Conservation (phyloP, 1,140 invertebrate genomes). For the Aethina tumida region DNA sequence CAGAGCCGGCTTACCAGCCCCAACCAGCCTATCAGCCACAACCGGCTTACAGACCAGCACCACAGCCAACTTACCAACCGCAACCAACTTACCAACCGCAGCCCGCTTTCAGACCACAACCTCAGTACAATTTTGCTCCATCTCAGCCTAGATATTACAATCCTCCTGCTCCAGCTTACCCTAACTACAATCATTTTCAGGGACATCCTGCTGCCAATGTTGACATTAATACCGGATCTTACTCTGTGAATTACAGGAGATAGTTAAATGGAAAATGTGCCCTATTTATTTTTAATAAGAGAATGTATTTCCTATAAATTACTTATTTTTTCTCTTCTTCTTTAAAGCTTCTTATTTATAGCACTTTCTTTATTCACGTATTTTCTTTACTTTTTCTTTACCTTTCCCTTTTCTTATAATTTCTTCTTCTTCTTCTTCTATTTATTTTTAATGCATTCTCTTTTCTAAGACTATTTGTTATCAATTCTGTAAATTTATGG, state of each 20-base stretch:
- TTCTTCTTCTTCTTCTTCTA: no score
- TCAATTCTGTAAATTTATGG: no score
- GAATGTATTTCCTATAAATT: no score
- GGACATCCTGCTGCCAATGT: conserved; percentile 54
- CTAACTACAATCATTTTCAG: conserved; percentile 33
- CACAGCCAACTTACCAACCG: conserved; percentile 28
- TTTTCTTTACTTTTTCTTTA: no score
- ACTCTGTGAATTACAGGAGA: conserved; percentile 51
- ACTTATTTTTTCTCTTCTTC: no score
- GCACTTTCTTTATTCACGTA: no score
- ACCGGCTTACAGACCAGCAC: conserved; percentile 20
- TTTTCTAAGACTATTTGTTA: no score
- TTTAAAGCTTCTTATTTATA: no score
- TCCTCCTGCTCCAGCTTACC: conserved; percentile 30
- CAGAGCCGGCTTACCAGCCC: conserved; percentile 18
- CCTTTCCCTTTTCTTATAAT: no score
- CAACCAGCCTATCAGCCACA: conserved; percentile 17
- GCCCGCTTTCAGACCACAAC: conserved; percentile 25
- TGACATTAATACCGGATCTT: conserved; percentile 56
- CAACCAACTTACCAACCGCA: conserved; percentile 26
- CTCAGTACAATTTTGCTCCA: conserved; percentile 17
- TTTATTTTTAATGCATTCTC: no score
- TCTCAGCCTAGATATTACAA: conserved; percentile 34
- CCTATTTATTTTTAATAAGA: no score
- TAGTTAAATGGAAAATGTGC: no score